Evolutionary conservation across 2,113 vertebrate genomes (phyloP).

Genomic region (Chlorodrepanis virens): DNA sequence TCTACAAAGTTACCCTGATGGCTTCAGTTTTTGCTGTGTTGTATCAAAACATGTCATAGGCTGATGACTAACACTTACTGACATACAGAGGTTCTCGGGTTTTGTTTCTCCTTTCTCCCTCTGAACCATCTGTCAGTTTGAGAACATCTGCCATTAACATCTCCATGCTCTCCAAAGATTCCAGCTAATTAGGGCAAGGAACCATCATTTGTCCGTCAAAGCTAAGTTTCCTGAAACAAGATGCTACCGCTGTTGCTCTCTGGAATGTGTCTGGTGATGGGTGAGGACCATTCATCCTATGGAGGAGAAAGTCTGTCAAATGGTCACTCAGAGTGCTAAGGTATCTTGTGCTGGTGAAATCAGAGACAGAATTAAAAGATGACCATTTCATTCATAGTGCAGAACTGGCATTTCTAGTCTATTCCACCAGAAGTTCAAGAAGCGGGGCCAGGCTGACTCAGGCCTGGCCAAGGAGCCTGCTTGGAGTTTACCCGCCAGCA

Average conservation of each 20-base stretch:
- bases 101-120: neutral
- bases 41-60: neutral
- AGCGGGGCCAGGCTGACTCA: neutral
- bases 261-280: neutral
- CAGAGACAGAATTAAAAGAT: neutral
- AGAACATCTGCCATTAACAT: neutral
- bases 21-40: neutral
- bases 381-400: neutral
- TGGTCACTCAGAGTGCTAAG: neutral
- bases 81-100: neutral
- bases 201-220: neutral
- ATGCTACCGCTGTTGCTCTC: fast-evolving
- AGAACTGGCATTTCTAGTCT: neutral
- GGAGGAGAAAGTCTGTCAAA: neutral
- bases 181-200: neutral
- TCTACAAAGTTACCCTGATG: neutral
- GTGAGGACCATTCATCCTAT: neutral
- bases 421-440: neutral
- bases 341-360: neutral
- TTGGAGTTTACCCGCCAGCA: slow-evolving; percentile 1
- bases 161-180: neutral
- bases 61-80: neutral
- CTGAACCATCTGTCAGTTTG: neutral
- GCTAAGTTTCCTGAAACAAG: neutral
- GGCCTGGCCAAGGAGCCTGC: neutral